These are phyloP conservation scores for Melanotaenia pygmaea DNA, from an alignment of 2,797 vertebrate genomes.

Conservation along the genomic window DNA sequence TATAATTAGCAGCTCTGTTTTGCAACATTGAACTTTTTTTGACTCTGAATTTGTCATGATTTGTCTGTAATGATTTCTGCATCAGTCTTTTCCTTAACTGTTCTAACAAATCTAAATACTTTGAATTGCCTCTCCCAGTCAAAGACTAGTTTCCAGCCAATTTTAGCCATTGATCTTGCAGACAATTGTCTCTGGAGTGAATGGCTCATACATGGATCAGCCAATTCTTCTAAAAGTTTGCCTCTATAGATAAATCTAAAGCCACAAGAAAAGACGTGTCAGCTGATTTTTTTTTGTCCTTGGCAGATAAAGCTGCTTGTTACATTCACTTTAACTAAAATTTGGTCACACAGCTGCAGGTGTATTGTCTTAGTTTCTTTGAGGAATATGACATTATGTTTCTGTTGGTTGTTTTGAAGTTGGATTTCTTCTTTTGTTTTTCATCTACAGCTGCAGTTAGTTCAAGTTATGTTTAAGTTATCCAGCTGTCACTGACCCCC, in stretches of 20 bases:
- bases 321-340: not conserved
- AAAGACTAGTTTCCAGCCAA: not conserved
- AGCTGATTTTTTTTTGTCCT: not conserved
- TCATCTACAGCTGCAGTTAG: not conserved
- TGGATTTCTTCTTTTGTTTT: not conserved
- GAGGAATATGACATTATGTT: no score
- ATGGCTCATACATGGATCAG: not conserved
- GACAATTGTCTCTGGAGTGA: not conserved
- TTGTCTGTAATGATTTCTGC: no score
- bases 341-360: not conserved
- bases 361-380: not conserved
- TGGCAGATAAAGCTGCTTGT: not conserved
- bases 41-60: no score
- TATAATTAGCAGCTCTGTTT: no score
- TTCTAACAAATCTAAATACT: not conserved
- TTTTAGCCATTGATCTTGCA: not conserved
- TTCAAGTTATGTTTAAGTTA: not conserved
- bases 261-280: not conserved
- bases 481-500: not conserved
- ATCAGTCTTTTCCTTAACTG: no score
- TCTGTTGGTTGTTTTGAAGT: not conserved
- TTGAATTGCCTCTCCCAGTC: no score
- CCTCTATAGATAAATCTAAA: not conserved
- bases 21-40: no score
- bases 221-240: not conserved